Conservation (phyloP, 53 echinoderm and acorn worm species). For the Pentamera pediparva region DNA sequence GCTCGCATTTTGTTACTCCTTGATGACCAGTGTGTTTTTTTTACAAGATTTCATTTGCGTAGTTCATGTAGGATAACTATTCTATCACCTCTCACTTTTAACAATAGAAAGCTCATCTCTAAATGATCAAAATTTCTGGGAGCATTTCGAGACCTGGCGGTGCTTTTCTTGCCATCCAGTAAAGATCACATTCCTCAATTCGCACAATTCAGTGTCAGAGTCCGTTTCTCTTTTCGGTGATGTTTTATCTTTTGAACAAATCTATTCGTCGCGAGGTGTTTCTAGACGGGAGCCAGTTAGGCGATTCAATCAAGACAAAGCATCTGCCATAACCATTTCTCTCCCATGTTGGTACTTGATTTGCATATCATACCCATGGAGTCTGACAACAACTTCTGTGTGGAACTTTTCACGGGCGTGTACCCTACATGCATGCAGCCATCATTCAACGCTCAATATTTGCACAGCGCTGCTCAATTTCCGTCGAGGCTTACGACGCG, state of each 20-base stretch:
- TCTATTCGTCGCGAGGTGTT: not conserved
- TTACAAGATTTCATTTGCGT: not conserved
- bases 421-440: constrained; percentile 51
- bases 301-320: constrained; percentile 63
- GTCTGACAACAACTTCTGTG: constrained; percentile 45
- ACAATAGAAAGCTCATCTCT: constrained; percentile 2
- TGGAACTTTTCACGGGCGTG: constrained; percentile 57
- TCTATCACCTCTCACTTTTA: constrained; percentile 21
- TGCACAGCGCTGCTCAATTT: constrained; percentile 51
- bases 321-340: constrained; percentile 62
- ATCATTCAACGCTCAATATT: constrained; percentile 59
- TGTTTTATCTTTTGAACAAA: constrained; percentile 6
- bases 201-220: constrained; percentile 30
- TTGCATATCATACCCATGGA: constrained; percentile 52
- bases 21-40: constrained; percentile 12
- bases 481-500: constrained; percentile 40
- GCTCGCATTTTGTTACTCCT: constrained; percentile 31
- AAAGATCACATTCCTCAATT: constrained; percentile 3
- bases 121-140: not conserved
- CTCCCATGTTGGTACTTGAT: constrained; percentile 52
- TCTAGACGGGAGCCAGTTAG: constrained; percentile 5
- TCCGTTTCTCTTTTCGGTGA: constrained; percentile 35
- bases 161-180: constrained; percentile 38
- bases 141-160: not conserved
- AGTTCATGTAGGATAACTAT: not conserved